Conservation (phyloP, 2,888 invertebrate species). For the Drosophila prostipennis region DNA sequence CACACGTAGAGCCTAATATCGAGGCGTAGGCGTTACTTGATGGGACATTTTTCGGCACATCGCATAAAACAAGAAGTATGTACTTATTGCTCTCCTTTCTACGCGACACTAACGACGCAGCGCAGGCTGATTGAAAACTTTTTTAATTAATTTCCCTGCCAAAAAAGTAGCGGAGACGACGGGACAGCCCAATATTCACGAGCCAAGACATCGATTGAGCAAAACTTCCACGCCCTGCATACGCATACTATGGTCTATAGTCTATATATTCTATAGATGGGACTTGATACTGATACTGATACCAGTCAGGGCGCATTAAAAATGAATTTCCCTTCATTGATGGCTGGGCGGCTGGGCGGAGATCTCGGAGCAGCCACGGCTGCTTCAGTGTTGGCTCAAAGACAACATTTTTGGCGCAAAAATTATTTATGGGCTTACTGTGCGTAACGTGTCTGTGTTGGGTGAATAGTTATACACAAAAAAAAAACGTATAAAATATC, state of each 20-base stretch:
- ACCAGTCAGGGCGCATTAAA: conserved; percentile 64
- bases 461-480: neutral
- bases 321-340: conserved; percentile 74
- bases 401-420: conserved; percentile 47
- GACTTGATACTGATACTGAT: conserved; percentile 11
- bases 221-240: conserved; percentile 40
- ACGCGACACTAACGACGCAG: conserved; percentile 48
- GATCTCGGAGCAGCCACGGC: too few relatives aligned
- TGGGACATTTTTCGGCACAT: neutral
- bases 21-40: neutral
- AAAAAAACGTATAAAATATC: neutral
- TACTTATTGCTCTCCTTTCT: conserved; percentile 9
- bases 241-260: conserved; percentile 10
- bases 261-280: conserved; percentile 1
- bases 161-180: conserved; percentile 33
- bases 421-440: conserved; percentile 77
- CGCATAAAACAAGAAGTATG: neutral
- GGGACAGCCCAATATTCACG: conserved; percentile 34
- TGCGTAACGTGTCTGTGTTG: conserved; percentile 37
- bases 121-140: conserved; percentile 78
- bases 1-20: neutral
- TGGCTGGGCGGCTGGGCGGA: neutral
- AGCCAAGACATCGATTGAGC: conserved; percentile 34
- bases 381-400: conserved; percentile 28
- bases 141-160: conserved; percentile 82